Evolutionary conservation across 2,888 invertebrate genomes (phyloP).

Genomic region (Andrena bucephala): DNA sequence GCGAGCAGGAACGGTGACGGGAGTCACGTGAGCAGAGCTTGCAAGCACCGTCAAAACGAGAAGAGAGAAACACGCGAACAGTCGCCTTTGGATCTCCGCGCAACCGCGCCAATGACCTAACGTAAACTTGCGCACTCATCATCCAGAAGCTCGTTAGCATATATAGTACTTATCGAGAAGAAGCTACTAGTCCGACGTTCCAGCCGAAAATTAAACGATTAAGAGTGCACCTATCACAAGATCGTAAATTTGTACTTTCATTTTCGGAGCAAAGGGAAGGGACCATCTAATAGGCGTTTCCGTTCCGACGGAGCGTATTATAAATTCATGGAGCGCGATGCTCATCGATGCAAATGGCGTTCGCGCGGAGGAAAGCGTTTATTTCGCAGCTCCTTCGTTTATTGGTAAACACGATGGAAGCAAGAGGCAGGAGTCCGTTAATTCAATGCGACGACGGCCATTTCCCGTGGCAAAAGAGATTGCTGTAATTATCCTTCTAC

Average conservation of each 20-base stretch:
- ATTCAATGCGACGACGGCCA: constrained; percentile 49
- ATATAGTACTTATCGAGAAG: too few species aligned
- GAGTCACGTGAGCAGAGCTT: background rate
- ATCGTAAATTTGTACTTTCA: background rate
- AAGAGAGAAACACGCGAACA: background rate
- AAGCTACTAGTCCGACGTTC: too few species aligned
- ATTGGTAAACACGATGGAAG: constrained; percentile 39
- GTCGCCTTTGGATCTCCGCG: background rate
- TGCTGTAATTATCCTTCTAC: constrained; percentile 66
- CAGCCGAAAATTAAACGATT: too few species aligned
- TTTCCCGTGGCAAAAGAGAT: constrained; percentile 57
- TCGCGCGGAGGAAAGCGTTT: constrained; percentile 4
- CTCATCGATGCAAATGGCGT: constrained; percentile 30
- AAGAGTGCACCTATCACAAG: too few species aligned
- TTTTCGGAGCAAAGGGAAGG: background rate
- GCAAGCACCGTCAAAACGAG: too few species aligned
- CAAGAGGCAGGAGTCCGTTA: constrained; percentile 22
- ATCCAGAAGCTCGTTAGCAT: too few species aligned
- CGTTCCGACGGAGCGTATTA: constrained; percentile 4
- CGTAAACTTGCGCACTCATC: too few species aligned
- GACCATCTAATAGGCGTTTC: background rate
- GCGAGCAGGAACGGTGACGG: background rate
- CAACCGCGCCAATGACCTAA: too few species aligned
- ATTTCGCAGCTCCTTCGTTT: constrained; percentile 45
- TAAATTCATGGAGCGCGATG: constrained; percentile 4